Evolutionary conservation across 2,797 vertebrate genomes (phyloP).

Genomic region (Molothrus ater): DNA sequence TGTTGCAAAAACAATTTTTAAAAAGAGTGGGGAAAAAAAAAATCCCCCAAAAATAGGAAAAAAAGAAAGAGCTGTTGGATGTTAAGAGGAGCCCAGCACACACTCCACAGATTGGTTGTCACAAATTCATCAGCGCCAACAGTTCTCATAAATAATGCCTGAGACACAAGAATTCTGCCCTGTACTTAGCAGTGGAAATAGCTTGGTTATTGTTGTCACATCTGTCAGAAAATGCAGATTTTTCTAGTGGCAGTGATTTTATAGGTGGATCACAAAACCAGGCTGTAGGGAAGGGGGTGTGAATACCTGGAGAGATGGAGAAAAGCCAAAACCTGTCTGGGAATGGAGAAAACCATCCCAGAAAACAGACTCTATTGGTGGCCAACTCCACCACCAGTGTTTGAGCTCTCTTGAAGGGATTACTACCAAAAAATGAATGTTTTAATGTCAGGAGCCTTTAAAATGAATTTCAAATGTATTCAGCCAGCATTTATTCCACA

Average conservation of each 20-base stretch:
- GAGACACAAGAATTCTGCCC: neutral
- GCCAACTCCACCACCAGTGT: neutral
- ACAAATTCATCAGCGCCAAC: neutral
- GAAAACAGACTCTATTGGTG: accelerated
- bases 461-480: neutral
- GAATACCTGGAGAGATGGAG: neutral
- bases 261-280: neutral
- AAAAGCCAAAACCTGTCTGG: neutral
- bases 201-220: neutral
- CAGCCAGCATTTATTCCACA: neutral
- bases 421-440: neutral
- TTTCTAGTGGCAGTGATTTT: neutral
- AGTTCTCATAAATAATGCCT: neutral
- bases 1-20: neutral
- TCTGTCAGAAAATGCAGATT: neutral
- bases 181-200: neutral
- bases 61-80: neutral
- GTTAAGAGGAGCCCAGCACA: neutral
- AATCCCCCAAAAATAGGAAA: accelerated
- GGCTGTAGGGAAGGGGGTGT: neutral
- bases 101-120: neutral
- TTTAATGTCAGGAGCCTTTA: neutral
- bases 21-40: neutral
- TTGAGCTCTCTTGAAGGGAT: neutral
- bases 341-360: neutral